Base-by-base conservation (phyloP, 2,888 invertebrate species). In the Patella caerulea region DNA sequence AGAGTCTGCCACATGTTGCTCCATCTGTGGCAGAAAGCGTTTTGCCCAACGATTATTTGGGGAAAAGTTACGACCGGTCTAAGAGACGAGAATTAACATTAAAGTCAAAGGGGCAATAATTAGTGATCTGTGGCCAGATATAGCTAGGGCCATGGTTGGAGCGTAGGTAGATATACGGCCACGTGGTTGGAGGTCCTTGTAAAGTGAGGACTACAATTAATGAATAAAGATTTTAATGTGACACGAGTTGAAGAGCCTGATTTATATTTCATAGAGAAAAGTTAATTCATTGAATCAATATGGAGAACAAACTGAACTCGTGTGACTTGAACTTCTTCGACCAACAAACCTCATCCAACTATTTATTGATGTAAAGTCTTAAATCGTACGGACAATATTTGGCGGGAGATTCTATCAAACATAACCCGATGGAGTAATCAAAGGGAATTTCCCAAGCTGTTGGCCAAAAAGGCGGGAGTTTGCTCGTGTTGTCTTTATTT, bases 391-490 rank as follows among this genome's bases (percentile, higher is more conserved):
- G 65, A 65, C 65, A 65, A 65, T 65, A 65, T 65, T 65, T 65
- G 24, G 65, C 65, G 65, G 65, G 65, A 65, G 24, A 65, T 65
- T 24, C 24, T 24, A 24, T 65, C 65, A 65, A 65, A 65, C 14
- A 65, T 65, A 65, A 65, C 65, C 65, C 24, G 19, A 24, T 65
- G 65, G 24, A 65, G 65, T 65, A 65, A 65, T 65, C 65, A 65
- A 65, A 65, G 24, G 65, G 24, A 19, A 65, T 24, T 65, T 65
- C 65, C 24, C 65, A 65, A 65, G 65, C 19, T 24, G 19, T 65
- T 65, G 24, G 45, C 1, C 45, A 45, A 45, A 45, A 45, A 45
- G 45, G 65, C 65, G 65, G 65, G 65, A 65, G 12, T 19, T 65
- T 24, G 65, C 65, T 24, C 19, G 24, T 12, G 65, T 17, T 65